These are phyloP conservation scores for Malacosoma neustria DNA, from an alignment of 2,888 invertebrate genomes.

Conservation along the genomic window DNA sequence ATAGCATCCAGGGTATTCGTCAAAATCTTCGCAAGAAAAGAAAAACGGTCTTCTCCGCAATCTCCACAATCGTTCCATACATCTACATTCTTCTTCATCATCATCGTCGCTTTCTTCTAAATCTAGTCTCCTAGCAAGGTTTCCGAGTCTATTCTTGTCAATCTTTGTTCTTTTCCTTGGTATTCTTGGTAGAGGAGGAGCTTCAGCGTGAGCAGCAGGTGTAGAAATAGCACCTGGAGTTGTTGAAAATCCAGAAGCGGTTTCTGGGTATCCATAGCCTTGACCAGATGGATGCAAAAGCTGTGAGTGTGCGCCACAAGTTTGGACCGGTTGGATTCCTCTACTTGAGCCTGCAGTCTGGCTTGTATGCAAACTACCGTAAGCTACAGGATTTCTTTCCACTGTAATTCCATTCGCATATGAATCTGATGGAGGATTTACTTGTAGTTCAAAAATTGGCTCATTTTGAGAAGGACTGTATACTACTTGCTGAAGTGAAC, in stretches of 20 bases:
- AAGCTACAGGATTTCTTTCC: slow-evolving; percentile 6
- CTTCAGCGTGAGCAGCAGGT: slow-evolving; percentile 12
- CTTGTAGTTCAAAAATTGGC: background rate
- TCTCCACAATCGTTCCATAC: slow-evolving; percentile 18
- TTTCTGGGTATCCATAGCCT: background rate
- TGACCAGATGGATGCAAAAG: background rate
- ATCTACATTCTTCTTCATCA: slow-evolving; percentile 19
- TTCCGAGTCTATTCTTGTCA: slow-evolving; percentile 8
- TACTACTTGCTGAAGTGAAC: background rate
- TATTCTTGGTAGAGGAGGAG: background rate
- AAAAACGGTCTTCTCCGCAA: slow-evolving; percentile 10
- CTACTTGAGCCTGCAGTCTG: slow-evolving; percentile 10
- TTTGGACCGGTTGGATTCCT: background rate
- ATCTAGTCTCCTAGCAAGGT: slow-evolving; percentile 14
- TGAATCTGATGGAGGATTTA: background rate
- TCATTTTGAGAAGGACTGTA: slow-evolving; percentile 4
- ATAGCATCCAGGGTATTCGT: slow-evolving; percentile 16
- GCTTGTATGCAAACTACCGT: slow-evolving; percentile 7
- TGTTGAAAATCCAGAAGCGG: background rate
- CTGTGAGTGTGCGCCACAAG: background rate
- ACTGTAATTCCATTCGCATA: background rate
- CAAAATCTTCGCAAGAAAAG: slow-evolving; percentile 9
- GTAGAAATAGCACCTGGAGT: slow-evolving; percentile 19
- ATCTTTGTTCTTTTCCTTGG: slow-evolving; percentile 12
- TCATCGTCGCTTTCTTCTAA: slow-evolving; percentile 21